Percentiles rank a stretch among this genome's conserved stretches.
Conservation (phyloP, 2,797 vertebrate genomes). For the Acanthiza pusilla region DNA sequence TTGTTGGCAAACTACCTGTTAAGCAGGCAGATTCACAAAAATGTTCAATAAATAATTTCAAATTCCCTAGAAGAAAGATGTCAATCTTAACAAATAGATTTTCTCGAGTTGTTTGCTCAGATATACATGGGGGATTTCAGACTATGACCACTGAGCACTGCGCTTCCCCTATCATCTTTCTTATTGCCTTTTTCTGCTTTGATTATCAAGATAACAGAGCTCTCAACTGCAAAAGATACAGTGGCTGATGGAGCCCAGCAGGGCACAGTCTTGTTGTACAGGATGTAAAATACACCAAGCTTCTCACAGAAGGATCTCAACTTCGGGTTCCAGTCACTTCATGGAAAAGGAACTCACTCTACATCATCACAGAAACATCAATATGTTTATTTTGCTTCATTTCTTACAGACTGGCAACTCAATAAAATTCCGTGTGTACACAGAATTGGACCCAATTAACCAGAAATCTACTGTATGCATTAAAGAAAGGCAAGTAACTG, state of each 20-base stretch:
- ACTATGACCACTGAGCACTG: neutral
- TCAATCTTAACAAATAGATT: neutral
- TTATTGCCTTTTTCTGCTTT: neutral
- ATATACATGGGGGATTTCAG: neutral
- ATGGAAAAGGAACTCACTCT: neutral
- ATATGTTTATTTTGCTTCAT: neutral
- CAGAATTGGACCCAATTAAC: neutral
- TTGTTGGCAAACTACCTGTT: neutral
- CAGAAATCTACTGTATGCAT: neutral
- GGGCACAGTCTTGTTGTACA: neutral
- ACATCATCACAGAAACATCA: neutral
- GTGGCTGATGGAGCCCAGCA: neutral
- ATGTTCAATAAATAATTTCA: neutral
- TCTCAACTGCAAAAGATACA: neutral
- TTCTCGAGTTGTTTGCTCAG: neutral
- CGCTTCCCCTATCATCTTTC: neutral
- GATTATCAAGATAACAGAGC: neutral
- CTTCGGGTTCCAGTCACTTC: neutral
- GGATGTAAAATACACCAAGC: neutral
- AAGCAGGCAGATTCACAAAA: neutral
- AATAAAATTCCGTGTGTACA: neutral
- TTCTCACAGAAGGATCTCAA: neutral
- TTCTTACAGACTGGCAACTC: neutral
- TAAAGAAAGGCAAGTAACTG: neutral
- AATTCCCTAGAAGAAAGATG: neutral